phyloP scores from a whole-genome alignment of 1,140 invertebrate species.

The Trissolcus basalis region DNA sequence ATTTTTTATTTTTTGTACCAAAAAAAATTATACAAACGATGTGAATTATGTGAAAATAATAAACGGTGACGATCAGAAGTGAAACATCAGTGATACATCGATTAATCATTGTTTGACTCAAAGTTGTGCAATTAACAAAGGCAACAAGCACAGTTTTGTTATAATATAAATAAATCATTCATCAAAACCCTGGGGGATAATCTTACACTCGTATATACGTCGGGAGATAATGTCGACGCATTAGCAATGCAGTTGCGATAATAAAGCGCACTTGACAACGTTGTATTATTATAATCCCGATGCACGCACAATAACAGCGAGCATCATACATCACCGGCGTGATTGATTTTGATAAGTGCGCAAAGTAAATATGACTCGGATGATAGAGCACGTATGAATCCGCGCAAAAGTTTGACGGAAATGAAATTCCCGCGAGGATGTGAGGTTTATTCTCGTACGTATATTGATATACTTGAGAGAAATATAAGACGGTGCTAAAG shows the following conservation, averaged over 20 bases:
- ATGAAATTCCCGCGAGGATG: slow-evolving; percentile 49
- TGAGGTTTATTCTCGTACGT: slow-evolving; percentile 49
- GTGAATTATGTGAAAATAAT: no score
- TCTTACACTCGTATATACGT: no score
- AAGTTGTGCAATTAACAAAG: slow-evolving; percentile 45
- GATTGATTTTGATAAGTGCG: slow-evolving; percentile 24
- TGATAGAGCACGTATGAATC: slow-evolving; percentile 53
- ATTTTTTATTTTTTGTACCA: no score
- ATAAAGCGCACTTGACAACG: slow-evolving; percentile 32
- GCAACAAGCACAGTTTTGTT: slow-evolving; percentile 31
- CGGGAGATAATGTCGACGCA: no score
- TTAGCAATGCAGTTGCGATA: slow-evolving; percentile 14
- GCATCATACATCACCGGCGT: background rate
- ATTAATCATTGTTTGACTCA: no score
- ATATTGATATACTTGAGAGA: slow-evolving; percentile 46
- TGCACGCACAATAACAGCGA: slow-evolving; percentile 24
- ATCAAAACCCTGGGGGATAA: slow-evolving; percentile 25
- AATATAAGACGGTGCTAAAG: slow-evolving; percentile 45
- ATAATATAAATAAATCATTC: slow-evolving; percentile 39
- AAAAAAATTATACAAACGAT: no score
- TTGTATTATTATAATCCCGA: slow-evolving; percentile 34
- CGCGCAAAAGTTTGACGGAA: slow-evolving; percentile 37
- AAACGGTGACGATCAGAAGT: no score
- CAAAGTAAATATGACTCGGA: background rate
- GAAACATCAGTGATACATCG: no score